Evolutionary conservation across 2,113 vertebrate genomes (phyloP), one percentile per base, ranked within the genome.

Genomic region (Lepus americanus): DNA sequence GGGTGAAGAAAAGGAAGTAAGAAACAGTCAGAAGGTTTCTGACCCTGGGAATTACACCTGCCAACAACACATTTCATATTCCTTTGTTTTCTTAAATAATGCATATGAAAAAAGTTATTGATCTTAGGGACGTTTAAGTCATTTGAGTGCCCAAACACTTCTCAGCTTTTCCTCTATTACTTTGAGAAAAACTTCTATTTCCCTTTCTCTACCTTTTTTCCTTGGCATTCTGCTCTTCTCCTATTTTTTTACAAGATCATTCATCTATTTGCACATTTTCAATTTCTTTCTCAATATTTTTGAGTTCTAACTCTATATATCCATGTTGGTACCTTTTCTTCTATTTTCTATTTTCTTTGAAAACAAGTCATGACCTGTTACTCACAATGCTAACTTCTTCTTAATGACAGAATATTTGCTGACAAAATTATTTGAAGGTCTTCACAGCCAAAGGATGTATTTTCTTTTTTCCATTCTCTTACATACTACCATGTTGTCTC

Each of bases 391-490:
- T 55, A 79, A 95, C 90, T 84, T 95, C 44, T 9, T 70, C n/a
- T 78, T 95, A 29, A 72, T 92, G 49, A 92, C 33, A 90, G 66
- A 89, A 93, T 90, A 91, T 92, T 97, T 94, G 49, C 66, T 95
- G 55, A 88, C 55, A 94, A 96, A 92, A 87, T 94, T 93, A 93
- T 91, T 86, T 79, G 66, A 86, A 95, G 89, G 19, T 51, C 27
- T 91, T 95, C 94, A 27, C n/a, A 92, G 80, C 49, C 10, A 92
- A 94, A 96, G 49, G 44, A 64, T 79, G 36, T 94, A 51, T 69
- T 95, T 92, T 87, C 49, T 93, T 55, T 89, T 51, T 90, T 55
- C 7, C 14, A 27, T 6, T 83, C 55, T 89, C 70, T 91, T 86
- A 59, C 53, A 77, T 36, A 51, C 29, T 23, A 23, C 74, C 84